phyloP scores from a whole-genome alignment of 2,888 invertebrate species.

The Meiosimyza platycephala region DNA sequence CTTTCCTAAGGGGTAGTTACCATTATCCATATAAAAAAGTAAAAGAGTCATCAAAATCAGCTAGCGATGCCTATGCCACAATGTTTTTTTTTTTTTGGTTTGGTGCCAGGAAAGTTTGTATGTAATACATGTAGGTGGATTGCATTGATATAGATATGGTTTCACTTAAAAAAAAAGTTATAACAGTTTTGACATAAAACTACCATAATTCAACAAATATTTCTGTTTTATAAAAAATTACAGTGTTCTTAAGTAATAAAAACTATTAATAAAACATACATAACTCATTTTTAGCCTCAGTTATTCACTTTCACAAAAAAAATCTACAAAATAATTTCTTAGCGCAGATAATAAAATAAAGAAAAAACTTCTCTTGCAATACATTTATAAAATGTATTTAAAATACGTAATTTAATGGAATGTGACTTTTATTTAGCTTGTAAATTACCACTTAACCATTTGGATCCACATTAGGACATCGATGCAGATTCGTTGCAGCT shows the following conservation, averaged over 20 bases:
- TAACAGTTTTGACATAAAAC: background rate
- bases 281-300: constrained; percentile 32
- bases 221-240: background rate
- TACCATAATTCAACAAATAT: background rate
- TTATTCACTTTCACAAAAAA: constrained; percentile 28
- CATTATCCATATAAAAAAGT: no score
- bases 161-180: background rate
- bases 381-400: constrained; percentile 62
- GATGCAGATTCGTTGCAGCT: constrained; percentile 50
- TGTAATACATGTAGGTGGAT: constrained; percentile 11
- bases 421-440: constrained; percentile 22
- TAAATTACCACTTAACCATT: constrained; percentile 59
- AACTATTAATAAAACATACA: constrained; percentile 22
- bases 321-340: constrained; percentile 15
- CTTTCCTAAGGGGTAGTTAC: no score
- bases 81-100: background rate
- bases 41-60: no score
- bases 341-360: constrained; percentile 8
- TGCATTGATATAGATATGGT: background rate
- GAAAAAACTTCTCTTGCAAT: constrained; percentile 34
- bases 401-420: constrained; percentile 21
- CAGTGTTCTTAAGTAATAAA: background rate
- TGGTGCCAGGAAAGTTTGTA: background rate
- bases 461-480: constrained; percentile 65
- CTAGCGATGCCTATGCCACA: background rate